phyloP scores from a whole-genome alignment of 2,797 vertebrate genomes.

The Mus caroli region DNA sequence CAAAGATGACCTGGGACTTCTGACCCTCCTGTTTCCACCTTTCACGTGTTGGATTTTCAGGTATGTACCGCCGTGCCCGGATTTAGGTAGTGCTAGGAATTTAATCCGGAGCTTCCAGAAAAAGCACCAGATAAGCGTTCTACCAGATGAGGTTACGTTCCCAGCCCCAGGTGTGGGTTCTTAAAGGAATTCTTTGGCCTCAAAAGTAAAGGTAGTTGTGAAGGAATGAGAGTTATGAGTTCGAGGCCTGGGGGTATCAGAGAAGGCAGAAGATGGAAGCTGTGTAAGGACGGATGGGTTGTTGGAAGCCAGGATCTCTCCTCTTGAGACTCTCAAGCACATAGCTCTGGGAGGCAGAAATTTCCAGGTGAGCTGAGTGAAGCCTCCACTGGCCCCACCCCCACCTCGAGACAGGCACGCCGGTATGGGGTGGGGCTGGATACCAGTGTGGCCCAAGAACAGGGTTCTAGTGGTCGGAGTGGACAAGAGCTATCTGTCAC shows the following conservation, averaged over 20 bases:
- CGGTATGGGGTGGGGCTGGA: neutral
- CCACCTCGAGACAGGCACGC: neutral
- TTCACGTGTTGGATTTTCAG: neutral
- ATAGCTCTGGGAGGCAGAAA: neutral
- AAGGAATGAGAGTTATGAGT: neutral
- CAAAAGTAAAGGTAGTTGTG: neutral
- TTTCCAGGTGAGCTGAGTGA: neutral
- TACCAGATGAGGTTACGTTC: neutral
- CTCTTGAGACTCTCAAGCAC: neutral
- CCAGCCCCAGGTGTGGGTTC: neutral
- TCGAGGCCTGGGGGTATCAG: neutral
- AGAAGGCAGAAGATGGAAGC: neutral
- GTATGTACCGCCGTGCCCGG: neutral
- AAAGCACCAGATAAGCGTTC: neutral
- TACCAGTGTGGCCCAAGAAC: neutral
- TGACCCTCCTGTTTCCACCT: neutral
- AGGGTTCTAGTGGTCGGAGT: neutral
- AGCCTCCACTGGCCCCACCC: no score
- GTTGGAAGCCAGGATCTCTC: neutral
- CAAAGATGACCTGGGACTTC: neutral
- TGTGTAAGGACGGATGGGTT: neutral
- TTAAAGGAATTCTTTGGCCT: slow-evolving; percentile 18
- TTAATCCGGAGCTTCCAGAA: neutral
- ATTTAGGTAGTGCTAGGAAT: neutral
- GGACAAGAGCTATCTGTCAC: neutral